A percentile compares a stretch with the other conserved stretches of the same genome.
These are phyloP conservation scores for Pelobates fuscus DNA, from an alignment of 2,113 vertebrate species.

Conservation along the genomic window DNA sequence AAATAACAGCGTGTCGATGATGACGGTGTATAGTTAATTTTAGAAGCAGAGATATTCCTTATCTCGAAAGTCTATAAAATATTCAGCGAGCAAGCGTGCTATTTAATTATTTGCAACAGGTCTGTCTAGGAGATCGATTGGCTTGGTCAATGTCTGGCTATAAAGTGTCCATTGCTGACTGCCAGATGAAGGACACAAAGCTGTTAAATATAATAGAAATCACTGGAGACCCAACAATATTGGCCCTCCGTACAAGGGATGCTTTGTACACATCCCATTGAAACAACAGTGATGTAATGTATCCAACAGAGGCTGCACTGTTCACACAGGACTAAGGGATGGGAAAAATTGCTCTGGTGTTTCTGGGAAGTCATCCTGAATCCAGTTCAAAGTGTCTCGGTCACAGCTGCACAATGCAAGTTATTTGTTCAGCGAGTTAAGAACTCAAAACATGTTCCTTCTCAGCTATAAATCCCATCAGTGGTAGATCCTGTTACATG, in stretches of 20 bases:
- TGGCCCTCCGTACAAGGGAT: constrained; percentile 31
- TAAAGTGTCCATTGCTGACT: constrained; percentile 6
- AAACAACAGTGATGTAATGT: constrained; percentile 40
- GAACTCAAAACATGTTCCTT: constrained; percentile 1
- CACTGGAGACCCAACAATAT: constrained; percentile 39
- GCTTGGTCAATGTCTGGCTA: constrained; percentile 9
- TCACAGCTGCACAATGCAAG: constrained; percentile 29
- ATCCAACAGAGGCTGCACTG: constrained; percentile 38
- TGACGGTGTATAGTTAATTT: background rate
- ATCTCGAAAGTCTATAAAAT: background rate
- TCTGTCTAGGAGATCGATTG: background rate
- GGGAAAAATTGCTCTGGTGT: constrained; percentile 37
- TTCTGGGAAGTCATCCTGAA: constrained; percentile 30
- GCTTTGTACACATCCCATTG: constrained; percentile 23
- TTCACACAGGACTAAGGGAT: constrained; percentile 37
- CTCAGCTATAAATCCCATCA: background rate
- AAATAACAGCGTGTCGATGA: background rate
- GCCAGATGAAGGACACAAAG: constrained; percentile 13
- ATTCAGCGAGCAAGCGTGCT: background rate
- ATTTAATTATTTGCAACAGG: background rate
- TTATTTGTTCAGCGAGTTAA: constrained; percentile 2
- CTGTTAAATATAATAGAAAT: constrained; percentile 27
- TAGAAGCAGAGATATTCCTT: too few relatives aligned
- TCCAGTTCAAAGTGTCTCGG: constrained; percentile 32
- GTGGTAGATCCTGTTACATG: background rate